A percentile compares a stretch with the other conserved stretches of the same genome.
Evolutionary conservation across 2,797 vertebrate species (phyloP).

Genomic region (Chiloscyllium punctatum): DNA sequence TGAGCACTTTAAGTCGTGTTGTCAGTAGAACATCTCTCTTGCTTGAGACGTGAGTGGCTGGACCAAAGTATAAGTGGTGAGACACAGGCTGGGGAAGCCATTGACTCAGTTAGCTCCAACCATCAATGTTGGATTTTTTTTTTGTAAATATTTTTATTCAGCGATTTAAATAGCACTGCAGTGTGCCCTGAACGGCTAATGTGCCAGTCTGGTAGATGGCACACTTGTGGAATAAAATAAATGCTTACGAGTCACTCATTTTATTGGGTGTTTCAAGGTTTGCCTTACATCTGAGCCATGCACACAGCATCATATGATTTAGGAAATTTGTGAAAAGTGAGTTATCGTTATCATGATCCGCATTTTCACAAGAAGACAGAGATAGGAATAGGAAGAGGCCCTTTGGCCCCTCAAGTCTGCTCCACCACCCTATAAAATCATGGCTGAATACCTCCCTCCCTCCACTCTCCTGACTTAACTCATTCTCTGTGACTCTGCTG

Average conservation of each 20-base stretch:
- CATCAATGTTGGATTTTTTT: background rate
- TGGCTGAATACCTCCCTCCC: background rate
- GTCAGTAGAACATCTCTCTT: background rate
- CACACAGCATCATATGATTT: background rate
- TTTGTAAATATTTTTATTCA: background rate
- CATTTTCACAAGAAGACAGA: background rate
- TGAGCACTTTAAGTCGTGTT: background rate
- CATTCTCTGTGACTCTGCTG: background rate
- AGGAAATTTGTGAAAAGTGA: background rate
- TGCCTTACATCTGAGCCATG: background rate
- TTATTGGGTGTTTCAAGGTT: background rate
- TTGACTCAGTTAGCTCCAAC: background rate
- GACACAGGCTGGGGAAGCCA: background rate
- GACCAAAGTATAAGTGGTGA: background rate
- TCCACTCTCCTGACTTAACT: background rate
- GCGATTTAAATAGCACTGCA: background rate
- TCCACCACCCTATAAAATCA: background rate
- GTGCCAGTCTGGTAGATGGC: background rate
- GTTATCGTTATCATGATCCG: background rate
- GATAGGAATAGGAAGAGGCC: background rate
- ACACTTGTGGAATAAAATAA: background rate
- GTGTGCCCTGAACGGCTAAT: background rate
- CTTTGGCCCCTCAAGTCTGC: background rate
- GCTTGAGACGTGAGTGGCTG: background rate
- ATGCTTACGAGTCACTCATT: background rate